Base-by-base conservation (phyloP, 2,113 vertebrate species). In the Proterorhinus semilunaris region DNA sequence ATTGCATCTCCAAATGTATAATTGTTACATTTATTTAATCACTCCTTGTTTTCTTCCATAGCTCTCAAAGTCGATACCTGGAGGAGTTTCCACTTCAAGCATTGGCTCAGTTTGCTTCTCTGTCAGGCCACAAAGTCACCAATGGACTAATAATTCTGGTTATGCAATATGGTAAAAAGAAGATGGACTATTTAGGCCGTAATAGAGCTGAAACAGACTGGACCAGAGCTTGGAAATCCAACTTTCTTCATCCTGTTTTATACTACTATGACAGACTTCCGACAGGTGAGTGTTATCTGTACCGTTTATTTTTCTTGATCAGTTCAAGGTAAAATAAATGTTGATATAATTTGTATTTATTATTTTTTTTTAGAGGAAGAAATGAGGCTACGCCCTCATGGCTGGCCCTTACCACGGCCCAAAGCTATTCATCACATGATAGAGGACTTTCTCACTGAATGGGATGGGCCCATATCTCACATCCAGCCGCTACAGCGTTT, bases 391-490 rank as follows among this genome's bases (percentile, higher is more conserved):
- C 93, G 91, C n/a, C 94, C 95, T 0, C 70, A 82, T 0, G 91
- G 92, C 4, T 99, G 96, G 97, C 88, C 94, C 48, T 91, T 99
- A 53, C 96, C 98, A 1, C 91, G 94, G 44, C 97, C 98, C 9
- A 80, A 88, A 0, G 93, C 93, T 0, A 65, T 99, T 79, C 97
- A 99, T 84, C 96, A 98, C 86, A 90, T 98, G 8, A 93, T 99
- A 44, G 98, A 99, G 79, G 97, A 99, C 82, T 99, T 99, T 67
- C 86, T 99, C 73, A 95, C 97, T 0, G 96, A 98, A 84, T 99
- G 98, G 98, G 96, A 95, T 0, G 91, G 93, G 57, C 95, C 96
- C 0, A 80, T 95, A 0, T 95, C 95, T 51, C 98, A 99, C 86
- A 90, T 95, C 74, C 94, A 98, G 61, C 98, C 98, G 0, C 92